Evolutionary conservation across 1,140 invertebrate species (phyloP).

Genomic region (Magallana gigas): DNA sequence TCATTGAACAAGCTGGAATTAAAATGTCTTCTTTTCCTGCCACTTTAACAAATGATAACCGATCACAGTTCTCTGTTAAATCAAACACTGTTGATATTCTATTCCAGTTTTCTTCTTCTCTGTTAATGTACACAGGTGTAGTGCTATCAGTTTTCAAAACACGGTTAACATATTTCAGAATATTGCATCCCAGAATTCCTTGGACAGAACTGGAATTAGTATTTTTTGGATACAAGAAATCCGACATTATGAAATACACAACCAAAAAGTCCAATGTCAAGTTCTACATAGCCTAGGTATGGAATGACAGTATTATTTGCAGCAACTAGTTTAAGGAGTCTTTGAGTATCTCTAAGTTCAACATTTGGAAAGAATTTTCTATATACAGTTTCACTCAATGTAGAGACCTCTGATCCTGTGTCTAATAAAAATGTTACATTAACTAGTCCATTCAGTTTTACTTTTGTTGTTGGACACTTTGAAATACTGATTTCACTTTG

Average conservation of each 20-base stretch:
- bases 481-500: not conserved
- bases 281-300: slow-evolving; percentile 17
- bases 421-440: slow-evolving; percentile 12
- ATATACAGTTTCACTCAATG: slow-evolving; percentile 25
- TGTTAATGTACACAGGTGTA: not conserved
- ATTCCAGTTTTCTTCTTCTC: not conserved
- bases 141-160: not conserved
- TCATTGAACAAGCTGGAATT: slow-evolving; percentile 31
- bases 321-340: slow-evolving; percentile 27
- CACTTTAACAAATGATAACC: slow-evolving; percentile 20
- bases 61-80: not conserved
- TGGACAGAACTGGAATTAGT: not conserved
- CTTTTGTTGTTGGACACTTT: slow-evolving; percentile 34
- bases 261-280: slow-evolving; percentile 20
- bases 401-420: slow-evolving; percentile 40
- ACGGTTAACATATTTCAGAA: slow-evolving; percentile 14
- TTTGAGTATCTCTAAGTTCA: slow-evolving; percentile 16
- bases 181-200: slow-evolving; percentile 38
- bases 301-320: slow-evolving; percentile 29
- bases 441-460: slow-evolving; percentile 15
- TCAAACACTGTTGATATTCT: not conserved
- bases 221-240: slow-evolving; percentile 23
- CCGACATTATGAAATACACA: slow-evolving; percentile 38
- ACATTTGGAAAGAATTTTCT: not conserved
- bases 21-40: slow-evolving; percentile 27